Conservation (phyloP, 2,888 invertebrate species). For the Pristionchus fissidentatus region DNA sequence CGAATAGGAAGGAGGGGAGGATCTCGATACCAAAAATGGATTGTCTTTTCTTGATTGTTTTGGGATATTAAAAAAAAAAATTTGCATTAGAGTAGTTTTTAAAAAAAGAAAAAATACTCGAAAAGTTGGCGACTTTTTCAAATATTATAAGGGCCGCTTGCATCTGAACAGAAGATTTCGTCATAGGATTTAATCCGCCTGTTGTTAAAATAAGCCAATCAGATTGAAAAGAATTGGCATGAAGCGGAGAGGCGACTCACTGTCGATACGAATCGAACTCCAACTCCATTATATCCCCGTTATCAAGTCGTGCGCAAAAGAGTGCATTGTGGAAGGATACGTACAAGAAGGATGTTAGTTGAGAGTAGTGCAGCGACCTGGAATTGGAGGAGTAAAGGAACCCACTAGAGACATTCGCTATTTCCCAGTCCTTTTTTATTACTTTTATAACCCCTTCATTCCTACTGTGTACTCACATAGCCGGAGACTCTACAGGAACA, state of each 20-base stretch:
- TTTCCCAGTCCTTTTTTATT: neutral
- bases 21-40: no score
- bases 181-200: neutral
- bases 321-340: constrained; percentile 52
- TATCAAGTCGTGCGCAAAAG: constrained; percentile 45
- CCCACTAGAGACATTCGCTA: no score
- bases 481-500: neutral
- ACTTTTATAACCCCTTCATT: neutral
- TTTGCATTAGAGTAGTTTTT: no score
- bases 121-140: no score
- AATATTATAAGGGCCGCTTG: neutral
- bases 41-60: no score
- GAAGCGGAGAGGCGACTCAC: neutral
- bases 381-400: neutral
- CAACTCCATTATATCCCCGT: constrained; percentile 36
- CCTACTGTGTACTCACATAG: constrained; percentile 2
- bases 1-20: no score
- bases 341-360: constrained; percentile 52
- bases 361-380: constrained; percentile 58
- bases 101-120: no score
- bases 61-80: no score
- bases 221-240: neutral
- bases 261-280: neutral
- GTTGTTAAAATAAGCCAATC: neutral
- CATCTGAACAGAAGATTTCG: neutral